Percentiles rank a stretch among this genome's conserved stretches.
phyloP scores from a whole-genome alignment of 2,888 invertebrate genomes.

The Leptinotarsa tumamoca region DNA sequence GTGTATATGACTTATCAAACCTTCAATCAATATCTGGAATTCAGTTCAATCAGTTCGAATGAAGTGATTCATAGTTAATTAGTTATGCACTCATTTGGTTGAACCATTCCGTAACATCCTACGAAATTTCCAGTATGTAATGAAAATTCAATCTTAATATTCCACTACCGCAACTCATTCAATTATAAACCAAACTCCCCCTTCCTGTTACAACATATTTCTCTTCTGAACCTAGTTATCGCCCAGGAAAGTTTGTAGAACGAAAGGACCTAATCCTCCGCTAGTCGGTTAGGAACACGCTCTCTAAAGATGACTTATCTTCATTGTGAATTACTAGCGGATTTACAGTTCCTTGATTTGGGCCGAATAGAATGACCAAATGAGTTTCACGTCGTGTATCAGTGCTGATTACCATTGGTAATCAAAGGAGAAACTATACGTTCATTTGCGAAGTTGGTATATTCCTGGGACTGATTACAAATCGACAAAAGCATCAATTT shows the following conservation, averaged over 20 bases:
- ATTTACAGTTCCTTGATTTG: background rate
- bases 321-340: background rate
- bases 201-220: background rate
- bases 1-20: too few relatives aligned
- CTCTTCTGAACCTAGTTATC: background rate
- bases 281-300: background rate
- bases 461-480: background rate
- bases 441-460: background rate
- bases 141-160: background rate
- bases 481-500: background rate
- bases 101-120: background rate
- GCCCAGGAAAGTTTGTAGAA: background rate
- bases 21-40: too few relatives aligned
- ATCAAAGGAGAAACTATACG: background rate
- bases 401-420: background rate
- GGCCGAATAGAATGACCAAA: background rate
- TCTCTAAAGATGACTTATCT: conserved; percentile 5
- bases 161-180: background rate
- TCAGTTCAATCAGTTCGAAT: too few relatives aligned
- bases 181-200: background rate
- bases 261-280: conserved; percentile 7
- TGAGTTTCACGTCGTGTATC: background rate
- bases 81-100: background rate
- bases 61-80: background rate
- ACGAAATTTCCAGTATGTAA: background rate